phyloP scores from a whole-genome alignment of 2,797 vertebrate genomes.

The Otus scops region DNA sequence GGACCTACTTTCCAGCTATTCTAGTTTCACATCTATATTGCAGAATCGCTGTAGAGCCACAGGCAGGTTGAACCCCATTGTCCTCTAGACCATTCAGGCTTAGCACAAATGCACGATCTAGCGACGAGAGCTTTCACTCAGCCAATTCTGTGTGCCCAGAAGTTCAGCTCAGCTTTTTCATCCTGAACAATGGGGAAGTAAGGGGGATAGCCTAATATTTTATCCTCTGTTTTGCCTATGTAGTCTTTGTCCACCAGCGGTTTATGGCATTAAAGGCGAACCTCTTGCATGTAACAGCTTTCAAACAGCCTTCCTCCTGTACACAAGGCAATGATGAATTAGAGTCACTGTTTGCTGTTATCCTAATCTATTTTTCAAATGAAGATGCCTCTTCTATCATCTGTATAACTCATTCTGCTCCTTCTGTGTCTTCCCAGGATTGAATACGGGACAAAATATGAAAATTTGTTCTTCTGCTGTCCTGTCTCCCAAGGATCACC shows the following conservation, averaged over 20 bases:
- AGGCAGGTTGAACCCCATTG: conserved; percentile 54
- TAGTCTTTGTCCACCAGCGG: conserved; percentile 16
- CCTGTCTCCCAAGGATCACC: not conserved
- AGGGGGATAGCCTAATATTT: conserved; percentile 52
- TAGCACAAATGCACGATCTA: conserved; percentile 1
- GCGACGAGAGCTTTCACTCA: conserved; percentile 18
- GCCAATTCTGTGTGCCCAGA: conserved; percentile 21
- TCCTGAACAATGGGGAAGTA: conserved; percentile 49
- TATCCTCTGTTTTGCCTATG: conserved; percentile 47
- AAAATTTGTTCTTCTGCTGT: not conserved
- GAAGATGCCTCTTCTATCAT: not conserved
- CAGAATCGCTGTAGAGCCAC: conserved; percentile 13
- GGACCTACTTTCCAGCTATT: conserved; percentile 54
- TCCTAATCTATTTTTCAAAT: not conserved
- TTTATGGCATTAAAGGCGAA: conserved; percentile 18
- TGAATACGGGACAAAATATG: conserved; percentile 1
- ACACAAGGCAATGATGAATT: not conserved
- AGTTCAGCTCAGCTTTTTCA: conserved; percentile 60
- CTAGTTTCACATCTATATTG: not conserved
- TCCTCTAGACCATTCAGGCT: conserved; percentile 31
- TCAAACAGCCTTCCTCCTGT: not conserved
- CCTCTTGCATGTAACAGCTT: not conserved
- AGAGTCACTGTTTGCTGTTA: not conserved
- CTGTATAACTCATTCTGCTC: not conserved
- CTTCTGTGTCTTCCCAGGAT: not conserved